Evolutionary conservation across 2,888 invertebrate species (phyloP).

Genomic region (Hedya salicella): DNA sequence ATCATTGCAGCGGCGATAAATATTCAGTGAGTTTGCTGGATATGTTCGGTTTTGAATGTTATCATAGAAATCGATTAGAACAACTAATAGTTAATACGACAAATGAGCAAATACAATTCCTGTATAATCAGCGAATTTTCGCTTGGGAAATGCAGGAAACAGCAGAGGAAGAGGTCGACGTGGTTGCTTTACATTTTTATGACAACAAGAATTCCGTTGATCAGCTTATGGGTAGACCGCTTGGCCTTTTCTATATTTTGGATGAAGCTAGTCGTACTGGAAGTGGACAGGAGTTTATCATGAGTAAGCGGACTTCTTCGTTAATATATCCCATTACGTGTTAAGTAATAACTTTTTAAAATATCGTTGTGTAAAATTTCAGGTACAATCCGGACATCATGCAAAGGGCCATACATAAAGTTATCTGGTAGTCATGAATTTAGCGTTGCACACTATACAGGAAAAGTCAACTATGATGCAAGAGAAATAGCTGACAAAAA

Average conservation of each 20-base stretch:
- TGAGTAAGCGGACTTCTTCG: constrained; percentile 82
- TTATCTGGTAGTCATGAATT: constrained; percentile 88
- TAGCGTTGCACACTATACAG: constrained; percentile 95
- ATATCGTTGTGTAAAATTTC: constrained; percentile 47
- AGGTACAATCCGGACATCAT: constrained; percentile 85
- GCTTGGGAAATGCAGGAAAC: constrained; percentile 94
- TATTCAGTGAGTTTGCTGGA: constrained; percentile 93
- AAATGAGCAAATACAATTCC: constrained; percentile 97
- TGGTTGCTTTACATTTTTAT: constrained; percentile 90
- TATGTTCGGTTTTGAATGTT: constrained; percentile 97
- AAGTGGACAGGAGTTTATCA: constrained; percentile 89
- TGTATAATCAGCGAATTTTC: constrained; percentile 96
- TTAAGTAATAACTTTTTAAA: background rate
- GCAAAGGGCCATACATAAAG: constrained; percentile 83
- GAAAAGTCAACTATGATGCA: constrained; percentile 93
- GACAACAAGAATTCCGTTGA: constrained; percentile 96
- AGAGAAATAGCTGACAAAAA: constrained; percentile 95
- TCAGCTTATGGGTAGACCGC: constrained; percentile 92
- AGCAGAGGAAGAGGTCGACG: constrained; percentile 91
- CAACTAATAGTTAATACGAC: constrained; percentile 95
- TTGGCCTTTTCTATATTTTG: constrained; percentile 92
- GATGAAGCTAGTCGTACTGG: constrained; percentile 94
- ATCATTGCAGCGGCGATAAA: constrained; percentile 90
- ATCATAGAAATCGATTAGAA: constrained; percentile 92
- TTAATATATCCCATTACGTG: background rate